A percentile compares a stretch with the other conserved stretches of the same genome.
These are phyloP conservation scores for Stegana nigrithorax DNA, from an alignment of 2,888 invertebrate species.

Conservation along the genomic window DNA sequence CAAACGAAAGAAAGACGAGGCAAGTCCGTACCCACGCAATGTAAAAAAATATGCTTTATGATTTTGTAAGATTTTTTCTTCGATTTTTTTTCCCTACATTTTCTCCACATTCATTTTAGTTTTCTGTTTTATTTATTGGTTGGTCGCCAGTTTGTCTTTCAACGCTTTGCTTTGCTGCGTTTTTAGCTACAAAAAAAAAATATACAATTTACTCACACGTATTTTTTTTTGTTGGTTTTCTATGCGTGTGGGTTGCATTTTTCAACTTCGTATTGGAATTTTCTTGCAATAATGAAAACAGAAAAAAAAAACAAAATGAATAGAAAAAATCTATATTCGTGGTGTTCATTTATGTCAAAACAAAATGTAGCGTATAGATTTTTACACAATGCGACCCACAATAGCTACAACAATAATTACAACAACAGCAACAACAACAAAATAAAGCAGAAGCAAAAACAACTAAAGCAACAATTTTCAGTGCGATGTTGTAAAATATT, in stretches of 20 bases:
- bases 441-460: constrained; percentile 32
- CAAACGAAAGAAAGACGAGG: no score
- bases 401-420: no score
- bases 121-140: no score
- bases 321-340: neutral
- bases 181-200: no score
- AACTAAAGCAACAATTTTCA: constrained; percentile 24
- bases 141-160: no score
- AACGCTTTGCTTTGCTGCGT: neutral
- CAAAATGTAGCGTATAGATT: constrained; percentile 29
- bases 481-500: constrained; percentile 39
- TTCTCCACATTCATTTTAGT: no score
- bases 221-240: neutral
- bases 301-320: neutral
- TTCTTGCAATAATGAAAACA: no score
- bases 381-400: no score
- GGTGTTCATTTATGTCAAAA: neutral
- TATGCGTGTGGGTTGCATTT: neutral
- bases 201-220: no score
- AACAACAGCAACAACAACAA: no score
- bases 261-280: neutral
- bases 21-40: no score
- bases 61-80: neutral
- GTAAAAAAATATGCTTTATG: neutral
- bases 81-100: no score